Conservation (phyloP, 2,797 vertebrate species). For the Mormyrus hasselquistii region DNA sequence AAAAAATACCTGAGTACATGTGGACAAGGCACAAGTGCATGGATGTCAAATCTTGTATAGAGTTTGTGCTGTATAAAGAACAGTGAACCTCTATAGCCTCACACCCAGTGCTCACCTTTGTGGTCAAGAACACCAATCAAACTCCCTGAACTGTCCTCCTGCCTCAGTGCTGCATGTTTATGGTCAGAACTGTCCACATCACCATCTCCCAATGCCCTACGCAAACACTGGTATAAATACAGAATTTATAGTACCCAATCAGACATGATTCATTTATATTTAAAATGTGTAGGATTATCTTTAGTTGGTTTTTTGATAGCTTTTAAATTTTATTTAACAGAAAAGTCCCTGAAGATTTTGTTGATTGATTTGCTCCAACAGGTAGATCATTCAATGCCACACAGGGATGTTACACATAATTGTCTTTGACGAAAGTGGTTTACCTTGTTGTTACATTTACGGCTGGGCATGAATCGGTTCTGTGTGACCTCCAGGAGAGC, state of each 20-base stretch:
- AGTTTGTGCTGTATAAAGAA: not conserved
- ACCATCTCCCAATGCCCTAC: not conserved
- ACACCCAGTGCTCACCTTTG: not conserved
- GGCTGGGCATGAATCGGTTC: slow-evolving; percentile 44
- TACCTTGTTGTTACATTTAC: slow-evolving; percentile 47
- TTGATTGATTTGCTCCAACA: slow-evolving; percentile 26
- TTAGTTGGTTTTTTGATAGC: slow-evolving; percentile 30
- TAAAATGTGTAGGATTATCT: not conserved
- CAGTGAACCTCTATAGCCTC: not conserved
- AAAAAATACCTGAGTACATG: too few species aligned
- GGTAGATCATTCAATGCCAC: not conserved
- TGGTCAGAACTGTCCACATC: not conserved
- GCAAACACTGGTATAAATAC: not conserved
- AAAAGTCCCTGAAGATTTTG: not conserved
- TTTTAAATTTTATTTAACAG: slow-evolving; percentile 34
- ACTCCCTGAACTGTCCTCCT: not conserved
- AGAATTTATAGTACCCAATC: not conserved
- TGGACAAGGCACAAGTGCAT: not conserved
- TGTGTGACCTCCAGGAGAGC: slow-evolving; percentile 50
- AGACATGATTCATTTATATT: not conserved
- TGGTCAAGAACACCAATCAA: not conserved
- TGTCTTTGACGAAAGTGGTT: not conserved
- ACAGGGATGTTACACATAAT: not conserved
- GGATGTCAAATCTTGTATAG: not conserved
- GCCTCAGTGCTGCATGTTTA: not conserved